Evolutionary conservation across 2,113 vertebrate genomes (phyloP).

Genomic region (Solenodon paradoxus): DNA sequence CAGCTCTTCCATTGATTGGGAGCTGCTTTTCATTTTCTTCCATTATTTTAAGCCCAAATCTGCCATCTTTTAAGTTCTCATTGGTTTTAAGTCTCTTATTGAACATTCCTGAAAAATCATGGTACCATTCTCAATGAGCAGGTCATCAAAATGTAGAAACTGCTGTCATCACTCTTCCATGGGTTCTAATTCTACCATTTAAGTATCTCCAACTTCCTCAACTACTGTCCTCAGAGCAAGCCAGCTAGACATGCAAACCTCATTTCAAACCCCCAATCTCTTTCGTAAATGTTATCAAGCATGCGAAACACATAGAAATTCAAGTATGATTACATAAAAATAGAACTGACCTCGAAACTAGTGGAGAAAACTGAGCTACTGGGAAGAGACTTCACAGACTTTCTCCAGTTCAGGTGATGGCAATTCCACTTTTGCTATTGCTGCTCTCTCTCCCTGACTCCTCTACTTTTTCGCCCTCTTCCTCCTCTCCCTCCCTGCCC

Average conservation of each 20-base stretch:
- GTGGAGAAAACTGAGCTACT: neutral
- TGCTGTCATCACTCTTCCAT: accelerated
- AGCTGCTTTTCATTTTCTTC: neutral
- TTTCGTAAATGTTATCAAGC: neutral
- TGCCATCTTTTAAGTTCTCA: neutral
- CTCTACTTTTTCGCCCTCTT: too few relatives aligned
- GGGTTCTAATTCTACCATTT: neutral
- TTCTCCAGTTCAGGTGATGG: accelerated
- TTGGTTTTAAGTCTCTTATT: neutral
- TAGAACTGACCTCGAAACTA: neutral
- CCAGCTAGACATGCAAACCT: neutral
- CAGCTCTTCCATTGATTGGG: neutral
- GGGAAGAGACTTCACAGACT: too few relatives aligned
- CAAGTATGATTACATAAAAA: neutral
- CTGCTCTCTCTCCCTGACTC: too few relatives aligned
- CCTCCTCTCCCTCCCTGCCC: too few relatives aligned
- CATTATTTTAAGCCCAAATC: neutral
- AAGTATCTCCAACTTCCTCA: neutral
- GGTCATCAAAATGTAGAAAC: neutral
- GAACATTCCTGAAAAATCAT: neutral
- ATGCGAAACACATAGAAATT: neutral
- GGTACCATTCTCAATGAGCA: neutral
- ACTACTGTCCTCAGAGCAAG: neutral
- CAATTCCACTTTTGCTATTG: neutral
- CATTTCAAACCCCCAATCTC: neutral